Base-by-base conservation (phyloP, 2,113 vertebrate genomes). In the Phyllostomus discolor region DNA sequence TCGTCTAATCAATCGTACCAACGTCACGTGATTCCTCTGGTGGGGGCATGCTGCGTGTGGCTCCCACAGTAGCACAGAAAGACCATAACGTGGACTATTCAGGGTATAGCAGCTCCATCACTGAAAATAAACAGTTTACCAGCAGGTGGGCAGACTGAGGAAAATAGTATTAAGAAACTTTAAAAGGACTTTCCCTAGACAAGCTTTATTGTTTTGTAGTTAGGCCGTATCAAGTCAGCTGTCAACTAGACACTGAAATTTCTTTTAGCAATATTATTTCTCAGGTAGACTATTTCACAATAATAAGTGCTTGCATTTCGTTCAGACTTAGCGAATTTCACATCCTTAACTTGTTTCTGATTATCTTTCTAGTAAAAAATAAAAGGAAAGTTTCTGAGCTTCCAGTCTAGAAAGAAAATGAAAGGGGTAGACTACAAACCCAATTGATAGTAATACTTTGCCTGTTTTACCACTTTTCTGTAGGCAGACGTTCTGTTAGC, bases 151-250 rank as follows among this genome's bases (percentile, higher is more conserved):
- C 0, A 43, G 52, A 46, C 24, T 59, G 50, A 94, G 57, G 64
- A 83, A 92, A 95, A 86, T 26, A 87, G 38, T 59, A 76, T 91
- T 88, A 90, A 97, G 90, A 95, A 94, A 86, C 41, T 94, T 95
- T 70, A 82, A 72, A 57, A 92, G 95, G 72, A 85, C 67, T 73
- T 97, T 84, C 76, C 48, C 33, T 50, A 81, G 35, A 91, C 19
- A 72, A 92, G n/a, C 2, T 59, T 88, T 70, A 52, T n/a, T 69
- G 38, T 88, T 90, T 94, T 86, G 19, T 69, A 75, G 89, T 88
- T 93, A 82, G 7, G 48, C 75, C 73, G n/a, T 84, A 75, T 28
- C 24, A 70, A 70, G 26, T 92, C 66, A 83, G 31, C 62, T 84
- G 48, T 84, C 88, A 88, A 70, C 19, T 35, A 48, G 50, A 76